Evolutionary conservation across 2,797 vertebrate species (phyloP), one percentile per base, ranked within the genome.

Genomic region (Cephalopachus bancanus): DNA sequence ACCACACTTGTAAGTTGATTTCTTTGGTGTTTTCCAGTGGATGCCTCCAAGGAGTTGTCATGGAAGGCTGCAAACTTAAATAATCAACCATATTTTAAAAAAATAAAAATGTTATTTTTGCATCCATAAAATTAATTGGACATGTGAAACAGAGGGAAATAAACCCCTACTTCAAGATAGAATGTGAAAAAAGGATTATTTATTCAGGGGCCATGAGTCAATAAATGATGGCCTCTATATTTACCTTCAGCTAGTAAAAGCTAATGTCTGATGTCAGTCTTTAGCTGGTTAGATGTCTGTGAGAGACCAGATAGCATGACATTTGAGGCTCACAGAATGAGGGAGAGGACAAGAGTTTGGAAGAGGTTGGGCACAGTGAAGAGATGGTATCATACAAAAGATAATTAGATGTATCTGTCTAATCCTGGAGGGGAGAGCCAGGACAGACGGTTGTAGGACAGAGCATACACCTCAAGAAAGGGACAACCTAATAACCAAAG

Each of bases 331-430:
- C 5, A 14, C 14, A 1, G 2, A 33, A 44, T 33, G 89, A 19
- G 7, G n/a, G 2, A 8, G 19, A 44, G 17, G 60, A 37, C 4
- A 10, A 3, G 53, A 59, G 20, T 10, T 7, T 7, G 11, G 24
- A n/a, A 9, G 57, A 12, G 3, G 4, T 16, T 3, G 15, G 64
- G 6, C 33, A 2, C 3, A 1, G 51, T 24, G 9, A 37, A 0
- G 6, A 0, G 1, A 12, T 1, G 20, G 19, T 10, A 7, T 69
- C 1, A 0, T 9, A 28, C 91, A 8, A 10, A 20, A 16, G 28
- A 7, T 0, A 1, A 3, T 6, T 1, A 1, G 30, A 8, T 0
- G 0, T 7, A 6, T 59, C 59, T 11, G 6, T 10, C 12, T 37
- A 26, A 37, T 1, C 65, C 28, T 9, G 10, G 53, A 26, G 44